Evolutionary conservation across 2,797 vertebrate genomes (phyloP).

Genomic region (Syngnathus acus): DNA sequence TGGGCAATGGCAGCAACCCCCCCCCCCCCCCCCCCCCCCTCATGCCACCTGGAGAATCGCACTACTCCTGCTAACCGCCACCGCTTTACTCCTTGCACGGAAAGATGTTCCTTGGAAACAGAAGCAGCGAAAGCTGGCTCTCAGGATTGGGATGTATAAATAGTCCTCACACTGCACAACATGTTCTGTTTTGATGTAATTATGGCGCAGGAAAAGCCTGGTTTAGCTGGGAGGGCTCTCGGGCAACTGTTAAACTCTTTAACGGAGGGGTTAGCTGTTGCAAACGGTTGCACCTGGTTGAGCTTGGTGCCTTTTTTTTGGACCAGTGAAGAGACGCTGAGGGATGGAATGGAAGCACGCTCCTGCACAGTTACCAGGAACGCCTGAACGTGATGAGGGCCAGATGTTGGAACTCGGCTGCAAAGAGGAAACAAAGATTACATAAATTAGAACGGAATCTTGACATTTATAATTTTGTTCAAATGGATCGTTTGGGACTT

Average conservation of each 20-base stretch:
- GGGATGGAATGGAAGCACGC: slow-evolving; percentile 7
- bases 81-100: slow-evolving; percentile 36
- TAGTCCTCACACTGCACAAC: slow-evolving; percentile 60
- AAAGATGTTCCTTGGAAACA: slow-evolving; percentile 65
- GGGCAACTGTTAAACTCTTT: slow-evolving; percentile 49
- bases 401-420: slow-evolving; percentile 53
- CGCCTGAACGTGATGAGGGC: slow-evolving; percentile 60
- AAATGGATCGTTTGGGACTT: too few relatives aligned
- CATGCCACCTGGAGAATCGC: slow-evolving; percentile 64
- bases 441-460: slow-evolving; percentile 33
- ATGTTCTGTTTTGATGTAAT: slow-evolving; percentile 68
- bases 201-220: slow-evolving; percentile 61
- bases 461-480: slow-evolving; percentile 3
- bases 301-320: slow-evolving; percentile 23
- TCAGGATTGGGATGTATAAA: slow-evolving; percentile 53
- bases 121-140: slow-evolving; percentile 56
- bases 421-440: slow-evolving; percentile 51
- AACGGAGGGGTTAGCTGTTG: slow-evolving; percentile 52
- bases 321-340: slow-evolving; percentile 17
- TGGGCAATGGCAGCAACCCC: slow-evolving; percentile 43
- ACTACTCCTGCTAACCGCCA: slow-evolving; percentile 35
- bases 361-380: slow-evolving; percentile 21
- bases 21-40: slow-evolving; percentile 29
- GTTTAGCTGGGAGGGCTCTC: slow-evolving; percentile 53
- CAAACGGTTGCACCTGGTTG: slow-evolving; percentile 62